Evolutionary conservation across 2,888 invertebrate species (phyloP).

Genomic region (Drosophila mulleri): DNA sequence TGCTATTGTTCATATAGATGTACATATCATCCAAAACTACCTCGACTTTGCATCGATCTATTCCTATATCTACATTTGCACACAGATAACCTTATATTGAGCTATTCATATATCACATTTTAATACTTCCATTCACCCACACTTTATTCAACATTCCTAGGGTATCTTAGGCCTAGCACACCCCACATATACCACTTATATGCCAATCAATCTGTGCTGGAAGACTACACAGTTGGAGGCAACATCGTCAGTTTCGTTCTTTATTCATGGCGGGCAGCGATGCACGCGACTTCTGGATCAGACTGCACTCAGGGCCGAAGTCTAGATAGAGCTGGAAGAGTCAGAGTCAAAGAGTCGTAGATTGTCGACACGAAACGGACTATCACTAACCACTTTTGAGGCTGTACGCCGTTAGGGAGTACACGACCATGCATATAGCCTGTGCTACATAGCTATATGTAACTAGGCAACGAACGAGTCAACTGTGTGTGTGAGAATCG

Average conservation of each 20-base stretch:
- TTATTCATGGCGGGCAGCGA: conserved; percentile 59
- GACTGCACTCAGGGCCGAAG: conserved; percentile 8
- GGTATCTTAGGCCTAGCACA: conserved; percentile 27
- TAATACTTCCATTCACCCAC: too few relatives aligned
- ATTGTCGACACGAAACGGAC: conserved; percentile 72
- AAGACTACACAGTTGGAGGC: conserved; percentile 49
- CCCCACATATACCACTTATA: background rate
- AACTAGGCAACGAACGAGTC: background rate
- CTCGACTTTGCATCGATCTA: too few relatives aligned
- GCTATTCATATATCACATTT: too few relatives aligned
- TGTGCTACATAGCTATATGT: conserved; percentile 46
- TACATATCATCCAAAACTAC: too few relatives aligned
- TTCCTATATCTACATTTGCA: too few relatives aligned
- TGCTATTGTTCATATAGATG: too few relatives aligned
- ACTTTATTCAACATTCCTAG: conserved; percentile 21
- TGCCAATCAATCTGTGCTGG: conserved; percentile 16
- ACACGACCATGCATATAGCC: conserved; percentile 28
- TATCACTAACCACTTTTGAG: conserved; percentile 59
- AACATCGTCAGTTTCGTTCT: conserved; percentile 57
- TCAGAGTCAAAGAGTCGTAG: conserved; percentile 28
- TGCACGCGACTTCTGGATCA: conserved; percentile 64
- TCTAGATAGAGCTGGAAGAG: conserved; percentile 20
- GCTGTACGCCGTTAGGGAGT: conserved; percentile 62
- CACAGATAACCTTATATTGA: too few relatives aligned
- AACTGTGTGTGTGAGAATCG: conserved; percentile 50